Base-by-base conservation (phyloP, 1,140 invertebrate genomes). In the Procambarus virginalis region DNA sequence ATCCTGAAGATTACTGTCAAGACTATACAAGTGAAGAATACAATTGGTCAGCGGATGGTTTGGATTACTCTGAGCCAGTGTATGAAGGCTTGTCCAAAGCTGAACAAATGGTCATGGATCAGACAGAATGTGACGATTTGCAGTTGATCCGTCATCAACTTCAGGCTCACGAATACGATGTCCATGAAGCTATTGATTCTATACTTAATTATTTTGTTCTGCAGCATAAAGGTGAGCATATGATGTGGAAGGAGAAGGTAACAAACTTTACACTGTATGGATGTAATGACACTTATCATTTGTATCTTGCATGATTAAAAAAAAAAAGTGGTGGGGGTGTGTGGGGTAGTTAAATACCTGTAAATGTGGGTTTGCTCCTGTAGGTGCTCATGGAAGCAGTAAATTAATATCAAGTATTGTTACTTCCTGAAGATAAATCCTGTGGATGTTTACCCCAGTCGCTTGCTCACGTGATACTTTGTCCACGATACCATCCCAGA, bases 111-210 rank as follows among this genome's bases (percentile, higher is more conserved):
- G 73, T 88, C 10, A 84, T 86, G 49, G 84, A 88, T 9, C 84
- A 86, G n/a, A 86, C 91, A 51, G 91, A 78, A 14, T 91, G 86
- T 80, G 84, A 89, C 78, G 87, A 91, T 77, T 68, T 82, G 49
- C 45, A 75, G 58, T 48, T 91, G 51, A 83, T 89, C 12, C 70
- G 86, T 10, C 46, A 51, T 1, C 85, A 85, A 76, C 78, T 91
- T 2, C 83, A 89, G 46, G 87, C 84, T 49, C 91, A 91, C 48
- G 82, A 91, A 20, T 91, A 81, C 34, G 75, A 89, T 75, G 87
- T 91, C n/a, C 77, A 89, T 10, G 86, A 91, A 64, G 84, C 91
- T 20, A 82, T 85, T 17, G 87, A 89, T 46, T 58, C 81, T 20
- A 81, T 89, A n/a, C 45, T 91, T 3, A 84, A 81, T 46, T 89